Percentiles rank a stretch among this genome's conserved stretches.
phyloP scores from a whole-genome alignment of 2,113 vertebrate species.

The Xyliphius kryptos region DNA sequence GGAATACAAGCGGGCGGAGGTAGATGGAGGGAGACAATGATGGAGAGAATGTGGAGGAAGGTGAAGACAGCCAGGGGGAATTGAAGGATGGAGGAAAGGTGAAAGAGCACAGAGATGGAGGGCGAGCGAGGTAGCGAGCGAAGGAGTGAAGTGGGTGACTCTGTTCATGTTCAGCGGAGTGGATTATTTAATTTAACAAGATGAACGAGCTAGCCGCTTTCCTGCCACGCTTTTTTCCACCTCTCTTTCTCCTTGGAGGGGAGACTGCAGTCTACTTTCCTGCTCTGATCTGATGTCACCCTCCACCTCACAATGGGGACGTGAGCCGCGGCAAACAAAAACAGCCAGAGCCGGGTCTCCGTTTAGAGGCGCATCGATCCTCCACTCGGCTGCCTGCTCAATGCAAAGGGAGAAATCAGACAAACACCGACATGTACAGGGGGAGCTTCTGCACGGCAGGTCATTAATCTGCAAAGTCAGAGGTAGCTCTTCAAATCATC shows the following conservation, averaged over 20 bases:
- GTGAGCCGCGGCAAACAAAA: slow-evolving; percentile 42
- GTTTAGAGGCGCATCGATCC: slow-evolving; percentile 28
- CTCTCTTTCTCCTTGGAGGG: slow-evolving; percentile 33
- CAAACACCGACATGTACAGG: neutral
- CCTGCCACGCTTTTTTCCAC: slow-evolving; percentile 32
- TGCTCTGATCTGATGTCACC: slow-evolving; percentile 54
- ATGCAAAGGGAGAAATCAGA: slow-evolving; percentile 8
- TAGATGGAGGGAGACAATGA: slow-evolving; percentile 29
- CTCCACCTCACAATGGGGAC: slow-evolving; percentile 48
- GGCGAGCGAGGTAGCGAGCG: slow-evolving; percentile 24
- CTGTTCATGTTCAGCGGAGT: slow-evolving; percentile 61
- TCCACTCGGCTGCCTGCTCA: slow-evolving; percentile 22
- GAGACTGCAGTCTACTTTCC: slow-evolving; percentile 44
- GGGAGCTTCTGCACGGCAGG: neutral
- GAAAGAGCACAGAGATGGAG: slow-evolving; percentile 37
- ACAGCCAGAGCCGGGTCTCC: slow-evolving; percentile 12
- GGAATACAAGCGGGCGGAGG: slow-evolving; percentile 18
- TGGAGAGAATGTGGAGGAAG: slow-evolving; percentile 31
- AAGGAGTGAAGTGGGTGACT: slow-evolving; percentile 41
- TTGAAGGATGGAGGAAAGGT: slow-evolving; percentile 39
- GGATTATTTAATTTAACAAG: slow-evolving; percentile 70
- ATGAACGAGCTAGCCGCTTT: slow-evolving; percentile 65
- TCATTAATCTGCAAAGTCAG: neutral
- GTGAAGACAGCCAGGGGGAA: slow-evolving; percentile 30
- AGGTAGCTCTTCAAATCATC: slow-evolving; percentile 3